These are phyloP conservation scores for Micronycteris hirsuta DNA, from an alignment of 2,113 vertebrate species.

Conservation along the genomic window DNA sequence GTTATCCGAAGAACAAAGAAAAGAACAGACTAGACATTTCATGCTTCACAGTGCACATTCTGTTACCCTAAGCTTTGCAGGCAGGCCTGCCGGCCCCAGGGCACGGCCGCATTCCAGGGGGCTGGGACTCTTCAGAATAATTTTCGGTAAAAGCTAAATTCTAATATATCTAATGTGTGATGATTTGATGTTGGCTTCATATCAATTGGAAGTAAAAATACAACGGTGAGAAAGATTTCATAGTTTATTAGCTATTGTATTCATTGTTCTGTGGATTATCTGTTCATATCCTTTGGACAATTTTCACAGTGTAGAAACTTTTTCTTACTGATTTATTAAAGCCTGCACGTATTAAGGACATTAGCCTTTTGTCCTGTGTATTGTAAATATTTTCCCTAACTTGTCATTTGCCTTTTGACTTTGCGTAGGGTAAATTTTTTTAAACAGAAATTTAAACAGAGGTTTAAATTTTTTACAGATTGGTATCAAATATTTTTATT, in stretches of 20 bases:
- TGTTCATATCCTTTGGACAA: background rate
- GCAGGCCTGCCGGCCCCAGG: background rate
- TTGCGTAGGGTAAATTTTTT: background rate
- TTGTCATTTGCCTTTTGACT: conserved; percentile 10
- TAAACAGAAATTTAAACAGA: background rate
- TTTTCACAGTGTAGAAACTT: background rate
- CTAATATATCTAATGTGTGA: background rate
- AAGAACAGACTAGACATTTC: background rate
- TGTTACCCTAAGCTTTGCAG: background rate
- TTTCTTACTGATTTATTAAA: background rate
- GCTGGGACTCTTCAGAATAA: background rate
- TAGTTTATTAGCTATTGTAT: background rate
- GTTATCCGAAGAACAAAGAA: too few relatives aligned
- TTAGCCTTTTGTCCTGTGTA: background rate
- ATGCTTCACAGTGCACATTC: background rate
- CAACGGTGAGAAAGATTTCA: background rate
- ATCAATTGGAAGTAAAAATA: background rate
- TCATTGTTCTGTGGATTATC: background rate
- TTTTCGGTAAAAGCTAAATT: background rate
- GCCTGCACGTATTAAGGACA: background rate
- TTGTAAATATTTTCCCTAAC: background rate
- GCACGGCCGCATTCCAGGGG: background rate
- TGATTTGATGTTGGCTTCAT: background rate
- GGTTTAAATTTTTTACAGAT: background rate
- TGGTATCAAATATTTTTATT: background rate